Base-by-base conservation (phyloP, 2,113 vertebrate genomes). In the Triplophysa rosa region DNA sequence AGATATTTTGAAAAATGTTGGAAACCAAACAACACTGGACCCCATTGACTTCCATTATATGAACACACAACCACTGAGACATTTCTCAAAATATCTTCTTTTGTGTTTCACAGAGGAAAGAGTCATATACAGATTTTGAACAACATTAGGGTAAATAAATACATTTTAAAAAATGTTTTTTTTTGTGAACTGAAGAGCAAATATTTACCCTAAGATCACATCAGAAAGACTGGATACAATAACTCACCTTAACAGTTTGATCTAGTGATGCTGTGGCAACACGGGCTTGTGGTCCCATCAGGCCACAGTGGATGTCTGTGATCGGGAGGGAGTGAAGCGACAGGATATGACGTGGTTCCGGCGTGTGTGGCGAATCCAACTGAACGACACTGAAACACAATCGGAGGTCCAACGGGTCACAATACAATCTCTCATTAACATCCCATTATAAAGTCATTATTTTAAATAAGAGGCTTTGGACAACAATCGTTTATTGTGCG, bases 241-340 rank as follows among this genome's bases (percentile, higher is more conserved):
- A 24, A 49, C 68, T 83, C 84, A 98, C 98, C 94, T 99, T 99
- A 0, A 95, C 94, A 0, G 97, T 99, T 87, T 99, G 97, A 89
- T 98, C 97, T 37, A 99, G 89, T 0, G 97, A 98, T 3, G 96
- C 90, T 0, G 95, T 98, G 47, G 93, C 95, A 0, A 94, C 91
- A 69, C 96, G 90, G 24, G 95, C 95, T 89, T 96, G 88, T 54
- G 94, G 90, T 67, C 98, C 97, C 70, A 98, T 98, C 0, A 95
- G 88, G 80, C 97, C 97, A 0, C 96, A 98, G 90, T 95, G 95
- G 84, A 99, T 84, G 87, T 99, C 97, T 0, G 97, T 99, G 91
- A 99, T 91, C 71, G 98, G 97, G 13, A 99, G 93, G 8, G 95
- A 95, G 88, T 99, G 98, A 3, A 89, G 94, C 19, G 95, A 93